Base-by-base conservation (phyloP, 2,888 invertebrate species). In the Entomobrya proxima region DNA sequence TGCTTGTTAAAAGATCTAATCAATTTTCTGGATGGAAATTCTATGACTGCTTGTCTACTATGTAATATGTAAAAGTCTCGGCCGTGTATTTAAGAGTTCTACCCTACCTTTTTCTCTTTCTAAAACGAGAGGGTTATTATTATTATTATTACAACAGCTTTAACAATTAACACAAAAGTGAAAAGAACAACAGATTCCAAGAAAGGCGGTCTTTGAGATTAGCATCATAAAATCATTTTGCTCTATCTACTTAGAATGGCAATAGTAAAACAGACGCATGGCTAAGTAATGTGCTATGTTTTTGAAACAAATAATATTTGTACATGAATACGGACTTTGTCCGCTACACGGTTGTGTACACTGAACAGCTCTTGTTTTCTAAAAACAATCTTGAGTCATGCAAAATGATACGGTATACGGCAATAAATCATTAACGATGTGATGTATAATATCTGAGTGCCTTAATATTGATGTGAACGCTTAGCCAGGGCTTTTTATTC, bases 381-480 rank as follows among this genome's bases (percentile, higher is more conserved):
- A 64, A 27, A n/a, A n/a, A n/a, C n/a, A n/a, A n/a, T n/a, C n/a
- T n/a, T n/a, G n/a, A n/a, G n/a, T n/a, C 27, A 5, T 27, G 15
- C 2, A 30, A 61, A 30, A 47, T 13, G n/a, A 21, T 15, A 40
- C 24, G 30, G 13, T 2, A 67, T 24, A 52, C 15, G 40, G 64
- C 32, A 83, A 83, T 83, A 83, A 83, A 83, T 83, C 83, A 77
- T 40, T 69, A 67, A 52, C n/a, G 47, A 55, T 69, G 18, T n/a
- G 37, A 35, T 35, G 32, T 44, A 13, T 18, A 11, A 74, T n/a
- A n/a, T n/a, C n/a, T n/a, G 72, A 32, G 30, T 74, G 50, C 55
- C 18, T 80, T 69, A 58, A 40, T 18, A 80, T 69, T 52, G 52
- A 18, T n/a, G 21, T 52, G 1, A 69, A 32, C 30, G 50, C 52